Evolutionary conservation across 2,113 vertebrate species (phyloP), one percentile per base, ranked within the genome.

Genomic region (Toxostoma redivivum): DNA sequence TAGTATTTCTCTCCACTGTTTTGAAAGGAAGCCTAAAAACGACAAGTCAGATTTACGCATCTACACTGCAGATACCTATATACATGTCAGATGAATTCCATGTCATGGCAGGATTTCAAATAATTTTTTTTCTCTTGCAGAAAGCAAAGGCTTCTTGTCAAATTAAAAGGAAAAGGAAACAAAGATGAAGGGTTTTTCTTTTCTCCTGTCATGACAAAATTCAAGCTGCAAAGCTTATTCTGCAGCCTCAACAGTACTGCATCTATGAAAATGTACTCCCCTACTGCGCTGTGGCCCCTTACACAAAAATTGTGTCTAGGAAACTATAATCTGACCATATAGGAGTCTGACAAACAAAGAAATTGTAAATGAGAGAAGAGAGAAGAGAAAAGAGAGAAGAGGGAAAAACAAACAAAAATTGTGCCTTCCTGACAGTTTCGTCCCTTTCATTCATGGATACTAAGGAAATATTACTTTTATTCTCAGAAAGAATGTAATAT

Each of bases 11-110:
- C 42, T 82, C 51, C 24, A 31, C 37, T 76, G 17, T 33, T 84
- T 79, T 65, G 85, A 90, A 96, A 93, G 35, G 66, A 54, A 88
- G 23, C 27, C 35, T 69, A 73, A 88, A 82, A 48, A 88, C 83
- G 67, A 73, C 61, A 80, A 88, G 54, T 58, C 50, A 86, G 54
- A 82, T 70, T 31, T 71, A 88, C 37, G 25, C 40, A 83, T 45
- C 45, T 61, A n/a, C 20, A 8, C 14, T 17, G 23, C 38, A 62
- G 88, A 66, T 61, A 86, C 45, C 33, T 45, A 58, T 45, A 58
- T 70, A 57, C 15, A 22, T 10, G 28, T 79, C 31, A 23, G 53
- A 76, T 54, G 23, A 77, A 73, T 88, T 71, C 54, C 37, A 47
- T 72, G 12, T 45, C 82, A 77, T 62, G 79, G 71, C 28, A 90